These are phyloP conservation scores for Balaenoptera acutorostrata DNA, from an alignment of 2,113 vertebrate species.

Conservation along the genomic window DNA sequence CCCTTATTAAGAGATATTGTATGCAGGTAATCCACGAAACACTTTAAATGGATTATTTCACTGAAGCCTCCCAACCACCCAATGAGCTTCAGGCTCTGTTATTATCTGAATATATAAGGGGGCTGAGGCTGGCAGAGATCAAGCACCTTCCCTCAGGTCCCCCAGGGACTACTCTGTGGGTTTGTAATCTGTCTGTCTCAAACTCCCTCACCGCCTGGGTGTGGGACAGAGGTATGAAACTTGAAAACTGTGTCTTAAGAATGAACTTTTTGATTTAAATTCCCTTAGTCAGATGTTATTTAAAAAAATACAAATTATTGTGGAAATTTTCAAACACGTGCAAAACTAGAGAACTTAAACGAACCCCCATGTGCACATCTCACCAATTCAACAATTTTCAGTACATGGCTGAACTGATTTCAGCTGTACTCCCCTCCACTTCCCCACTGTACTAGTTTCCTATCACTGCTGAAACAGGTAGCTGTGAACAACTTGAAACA, in stretches of 20 bases:
- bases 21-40: not conserved
- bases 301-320: not conserved
- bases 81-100: not conserved
- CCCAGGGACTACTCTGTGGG: fast-evolving
- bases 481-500: not conserved
- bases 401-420: not conserved
- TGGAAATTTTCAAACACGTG: not conserved
- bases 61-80: not conserved
- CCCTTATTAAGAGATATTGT: not conserved
- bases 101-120: not conserved
- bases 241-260: not conserved
- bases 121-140: not conserved
- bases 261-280: not conserved
- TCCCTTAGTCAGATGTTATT: not conserved
- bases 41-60: not conserved
- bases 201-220: not conserved
- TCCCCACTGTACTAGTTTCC: not conserved
- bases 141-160: not conserved
- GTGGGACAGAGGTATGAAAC: not conserved
- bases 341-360: not conserved
- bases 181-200: not conserved
- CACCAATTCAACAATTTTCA: not conserved
- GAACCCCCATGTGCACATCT: not conserved
- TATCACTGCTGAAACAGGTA: not conserved
- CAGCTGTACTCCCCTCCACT: fast-evolving